phyloP scores from a whole-genome alignment of 1,140 invertebrate species.

The Teleogryllus occipitalis region DNA sequence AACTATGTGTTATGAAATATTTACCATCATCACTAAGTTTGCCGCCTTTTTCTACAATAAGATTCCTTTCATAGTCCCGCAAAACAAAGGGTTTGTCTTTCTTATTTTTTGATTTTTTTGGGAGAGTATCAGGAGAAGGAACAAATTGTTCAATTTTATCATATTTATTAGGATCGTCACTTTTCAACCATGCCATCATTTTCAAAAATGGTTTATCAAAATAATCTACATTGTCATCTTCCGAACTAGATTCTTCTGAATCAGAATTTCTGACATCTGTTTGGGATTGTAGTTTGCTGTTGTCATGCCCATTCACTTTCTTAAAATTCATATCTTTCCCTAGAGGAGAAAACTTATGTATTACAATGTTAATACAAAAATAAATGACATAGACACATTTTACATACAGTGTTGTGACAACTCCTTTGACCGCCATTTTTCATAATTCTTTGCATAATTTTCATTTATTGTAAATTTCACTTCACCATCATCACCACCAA shows the following conservation, averaged over 20 bases:
- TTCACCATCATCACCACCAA: not conserved
- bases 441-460: not conserved
- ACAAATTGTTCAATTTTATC: conserved; percentile 70
- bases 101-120: conserved; percentile 33
- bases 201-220: conserved; percentile 81
- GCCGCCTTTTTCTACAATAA: conserved; percentile 62
- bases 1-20: not conserved
- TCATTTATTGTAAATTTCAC: not conserved
- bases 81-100: conserved; percentile 55
- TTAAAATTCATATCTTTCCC: not conserved
- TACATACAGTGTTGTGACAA: not conserved
- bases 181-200: conserved; percentile 75
- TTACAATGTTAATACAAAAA: not conserved
- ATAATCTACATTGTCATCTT: conserved; percentile 52
- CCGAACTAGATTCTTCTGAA: conserved; percentile 28
- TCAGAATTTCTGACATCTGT: not conserved
- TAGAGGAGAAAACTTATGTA: not conserved
- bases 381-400: not conserved
- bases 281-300: no score
- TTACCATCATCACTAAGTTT: conserved; percentile 47
- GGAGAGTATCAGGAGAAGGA: conserved; percentile 33
- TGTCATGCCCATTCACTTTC: not conserved
- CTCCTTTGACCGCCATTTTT: not conserved
- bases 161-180: conserved; percentile 82
- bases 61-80: conserved; percentile 71